Evolutionary conservation across 1,140 invertebrate species (phyloP), one percentile per base, ranked within the genome.

Genomic region (Drosophila pallidifrons): DNA sequence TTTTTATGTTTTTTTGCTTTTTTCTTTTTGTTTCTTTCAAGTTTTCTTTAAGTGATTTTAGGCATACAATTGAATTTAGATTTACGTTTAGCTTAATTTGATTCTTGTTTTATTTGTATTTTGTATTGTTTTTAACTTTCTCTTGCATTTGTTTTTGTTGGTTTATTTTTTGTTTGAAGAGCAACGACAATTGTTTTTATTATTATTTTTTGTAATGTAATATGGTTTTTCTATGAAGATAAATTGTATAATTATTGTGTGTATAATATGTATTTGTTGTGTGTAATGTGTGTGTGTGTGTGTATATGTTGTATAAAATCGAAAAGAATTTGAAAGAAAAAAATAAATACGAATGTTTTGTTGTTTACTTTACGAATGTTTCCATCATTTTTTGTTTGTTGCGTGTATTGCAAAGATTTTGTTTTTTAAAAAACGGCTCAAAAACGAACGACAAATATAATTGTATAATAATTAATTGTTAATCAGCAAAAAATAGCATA

Each of bases 331-430:
- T 38, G 15, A 68, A 59, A 41, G 58, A 75, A 52, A 49, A 65
- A 77, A 88, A 88, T 89, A 89, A 83, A 89, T 88, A 89, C 83
- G 85, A 89, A 83, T 88, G 83, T 89, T 81, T 25, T 75, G 83
- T 3, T 10, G 87, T 77, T 88, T 88, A 85, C 85, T 81, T 83
- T 81, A 63, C 72, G 54, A 57, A 57, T 57, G 54, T 57, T 57
- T 57, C 15, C 35, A 41, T 38, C 32, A 57, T 57, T 10, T 32
- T 32, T 32, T 32, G 30, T 32, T 16, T 41, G 45, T 54, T 46
- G 41, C 32, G 13, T 60, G 45, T 59, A 41, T 57, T 73, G 60
- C 68, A 52, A 38, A 10, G 35, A 38, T 38, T 38, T 59, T 55
- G 65, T 55, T 25, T 55, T 77, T 75, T 73, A 78, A 88, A 86